Evolutionary conservation across 2,113 vertebrate species (phyloP), one percentile per base, ranked within the genome.

Genomic region (Pachyramphus minor): DNA sequence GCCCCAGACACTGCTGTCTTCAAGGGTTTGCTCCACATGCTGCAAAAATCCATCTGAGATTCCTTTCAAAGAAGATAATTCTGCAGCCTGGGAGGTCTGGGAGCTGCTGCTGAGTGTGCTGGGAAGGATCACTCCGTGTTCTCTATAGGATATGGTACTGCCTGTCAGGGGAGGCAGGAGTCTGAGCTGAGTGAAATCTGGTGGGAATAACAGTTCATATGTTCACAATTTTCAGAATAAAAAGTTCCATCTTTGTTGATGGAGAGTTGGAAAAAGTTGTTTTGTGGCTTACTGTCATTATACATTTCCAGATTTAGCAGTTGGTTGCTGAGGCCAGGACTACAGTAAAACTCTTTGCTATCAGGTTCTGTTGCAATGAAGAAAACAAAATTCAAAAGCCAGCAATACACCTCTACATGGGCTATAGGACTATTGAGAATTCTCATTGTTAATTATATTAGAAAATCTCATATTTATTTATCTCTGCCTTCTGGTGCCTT

Each of bases 81-180:
- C 44, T 75, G 81, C 60, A 91, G 82, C 84, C 35, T 95, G 96
- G 94, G 94, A 90, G 81, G 94, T 93, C 85, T 75, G 49, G 0
- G 49, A 68, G 87, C 87, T 94, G 23, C 3, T 74, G 56, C 73
- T 96, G 90, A 89, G 84, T 3, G 44, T 37, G 5, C 44, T 87
- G 95, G 93, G 93, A 95, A 72, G 66, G 39, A 47, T 87, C 60
- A 39, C 39, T 78, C 42, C 0, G 0, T 75, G n/a, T 50, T 84
- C 33, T 87, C 84, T 76, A 6, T 44, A 82, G 73, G n/a, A 18
- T 59, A 37, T 79, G 84, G 62, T 94, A 6, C 28, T 75, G 71
- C 85, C 73, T 1, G 2, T 83, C 63, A 68, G 82, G 37, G 71
- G 62, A 93, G 84, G 71, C 84, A 90, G 60, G 37, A 45, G 59